Evolutionary conservation across 1,140 invertebrate genomes (phyloP), one percentile per base, ranked within the genome.

Genomic region (Battus philenor): DNA sequence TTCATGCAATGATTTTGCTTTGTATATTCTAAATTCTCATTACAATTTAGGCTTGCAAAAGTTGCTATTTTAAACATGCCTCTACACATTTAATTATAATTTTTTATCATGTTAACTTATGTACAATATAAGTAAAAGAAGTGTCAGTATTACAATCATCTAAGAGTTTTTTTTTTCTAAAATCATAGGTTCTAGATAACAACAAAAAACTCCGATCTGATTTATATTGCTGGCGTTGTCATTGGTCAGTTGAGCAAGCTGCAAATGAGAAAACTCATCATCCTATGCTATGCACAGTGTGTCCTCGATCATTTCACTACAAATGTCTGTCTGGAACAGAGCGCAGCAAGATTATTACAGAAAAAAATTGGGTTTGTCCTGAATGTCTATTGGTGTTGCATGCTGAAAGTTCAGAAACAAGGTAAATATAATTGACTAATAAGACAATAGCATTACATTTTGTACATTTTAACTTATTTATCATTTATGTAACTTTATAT

Each of bases 161-260:
- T 17, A 30, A 31, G 10, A 31, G 47, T 53, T 48, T 8, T 36
- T 29, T 18, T 38, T 50, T 50, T 27, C 5, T 54, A 15, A 12
- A 9, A 17, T 26, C n/a, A 26, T 38, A 72, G 66, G 22, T 31
- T 27, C 16, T 26, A 47, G 44, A 69, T 32, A 55, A 59, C 4
- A 49, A 7, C 12, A 44, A 74, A 36, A 73, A 86, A 31, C 48
- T 64, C 2, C 52, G 87, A 2, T 88, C 84, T 54, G 96, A 98
- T 81, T 89, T 89, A 29, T 97, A 92, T 68, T 98, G 96, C 74
- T 98, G 96, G 96, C 85, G 93, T 30, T 98, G 96, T 70, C 93
- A 94, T 49, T 90, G 90, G 52, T 90, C 92, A 36, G 90, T 90
- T 0, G 77, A 77, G 13, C 68, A 56, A 20, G 50, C 26, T 11